A percentile compares a stretch with the other conserved stretches of the same genome.
These are phyloP conservation scores for Ceratitis capitata DNA, from an alignment of 1,140 invertebrate species.

Conservation along the genomic window DNA sequence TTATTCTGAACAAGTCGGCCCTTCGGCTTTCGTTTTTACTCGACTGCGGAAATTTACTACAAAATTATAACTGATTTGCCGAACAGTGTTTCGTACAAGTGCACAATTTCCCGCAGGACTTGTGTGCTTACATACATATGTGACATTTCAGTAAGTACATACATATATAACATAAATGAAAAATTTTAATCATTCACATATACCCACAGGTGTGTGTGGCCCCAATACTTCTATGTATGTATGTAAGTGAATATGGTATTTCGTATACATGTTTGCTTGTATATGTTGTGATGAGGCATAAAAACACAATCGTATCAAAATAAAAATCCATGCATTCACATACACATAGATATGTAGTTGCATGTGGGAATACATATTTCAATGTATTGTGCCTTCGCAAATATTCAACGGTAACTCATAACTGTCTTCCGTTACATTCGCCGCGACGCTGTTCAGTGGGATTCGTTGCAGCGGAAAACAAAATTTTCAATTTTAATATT, in stretches of 20 bases:
- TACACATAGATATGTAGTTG: too few relatives aligned
- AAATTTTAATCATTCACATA: background rate
- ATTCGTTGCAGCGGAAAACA: constrained; percentile 9
- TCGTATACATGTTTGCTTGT: background rate
- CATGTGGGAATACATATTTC: background rate
- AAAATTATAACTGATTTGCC: too few relatives aligned
- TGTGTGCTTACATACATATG: background rate
- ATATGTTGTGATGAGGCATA: too few relatives aligned
- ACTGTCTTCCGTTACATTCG: background rate
- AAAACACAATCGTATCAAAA: too few relatives aligned
- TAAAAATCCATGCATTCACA: too few relatives aligned
- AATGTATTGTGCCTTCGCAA: background rate
- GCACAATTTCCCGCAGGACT: background rate
- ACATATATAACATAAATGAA: background rate
- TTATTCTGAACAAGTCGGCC: too few relatives aligned
- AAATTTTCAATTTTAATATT: constrained; percentile 39
- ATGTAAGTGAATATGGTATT: background rate
- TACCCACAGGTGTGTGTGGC: background rate
- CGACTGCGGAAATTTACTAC: too few relatives aligned
- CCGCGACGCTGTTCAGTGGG: background rate
- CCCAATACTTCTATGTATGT: background rate
- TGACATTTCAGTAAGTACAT: background rate
- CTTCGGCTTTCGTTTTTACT: too few relatives aligned
- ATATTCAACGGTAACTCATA: constrained; percentile 22
- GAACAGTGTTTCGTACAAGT: constrained; percentile 5